Percentiles rank a stretch among this genome's conserved stretches.
phyloP scores from a whole-genome alignment of 2,797 vertebrate genomes.

The Sebastes iracundus region DNA sequence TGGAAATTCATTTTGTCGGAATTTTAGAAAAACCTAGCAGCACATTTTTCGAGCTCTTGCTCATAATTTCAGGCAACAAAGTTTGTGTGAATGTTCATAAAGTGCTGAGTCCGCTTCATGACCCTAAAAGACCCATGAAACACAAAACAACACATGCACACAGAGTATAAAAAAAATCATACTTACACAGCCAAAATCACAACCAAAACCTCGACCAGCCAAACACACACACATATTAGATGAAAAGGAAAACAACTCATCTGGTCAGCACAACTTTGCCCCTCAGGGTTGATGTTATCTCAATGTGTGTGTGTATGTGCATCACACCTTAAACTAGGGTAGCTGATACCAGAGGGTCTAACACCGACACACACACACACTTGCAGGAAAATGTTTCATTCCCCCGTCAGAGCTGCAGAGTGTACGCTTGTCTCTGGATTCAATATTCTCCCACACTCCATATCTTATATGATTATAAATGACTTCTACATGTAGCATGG shows the following conservation, averaged over 20 bases:
- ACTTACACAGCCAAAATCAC: constrained; percentile 22
- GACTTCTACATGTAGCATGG: constrained; percentile 9
- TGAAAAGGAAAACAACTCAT: constrained; percentile 67
- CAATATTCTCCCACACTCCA: constrained; percentile 15
- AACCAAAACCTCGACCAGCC: constrained; percentile 26
- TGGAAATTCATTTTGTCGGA: not conserved
- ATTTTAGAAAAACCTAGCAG: not conserved
- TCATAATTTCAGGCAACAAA: not conserved
- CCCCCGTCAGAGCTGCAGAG: constrained; percentile 18
- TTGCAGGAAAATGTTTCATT: constrained; percentile 20
- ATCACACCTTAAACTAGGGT: constrained; percentile 76
- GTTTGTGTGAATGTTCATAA: constrained; percentile 18
- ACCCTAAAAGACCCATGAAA: constrained; percentile 4
- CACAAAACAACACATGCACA: constrained; percentile 26
- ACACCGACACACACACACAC: constrained; percentile 5
- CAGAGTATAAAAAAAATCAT: not conserved
- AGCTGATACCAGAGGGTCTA: constrained; percentile 65
- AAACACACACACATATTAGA: constrained; percentile 29
- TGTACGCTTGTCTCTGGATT: constrained; percentile 41
- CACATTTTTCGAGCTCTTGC: not conserved
- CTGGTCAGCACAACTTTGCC: constrained; percentile 74
- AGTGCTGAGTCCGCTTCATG: constrained; percentile 38
- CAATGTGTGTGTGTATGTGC: constrained; percentile 42
- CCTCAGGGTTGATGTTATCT: constrained; percentile 65
- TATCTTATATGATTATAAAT: constrained; percentile 32